Base-by-base conservation (phyloP, 2,797 vertebrate species). In the Microctenopoma steveboyesi region DNA sequence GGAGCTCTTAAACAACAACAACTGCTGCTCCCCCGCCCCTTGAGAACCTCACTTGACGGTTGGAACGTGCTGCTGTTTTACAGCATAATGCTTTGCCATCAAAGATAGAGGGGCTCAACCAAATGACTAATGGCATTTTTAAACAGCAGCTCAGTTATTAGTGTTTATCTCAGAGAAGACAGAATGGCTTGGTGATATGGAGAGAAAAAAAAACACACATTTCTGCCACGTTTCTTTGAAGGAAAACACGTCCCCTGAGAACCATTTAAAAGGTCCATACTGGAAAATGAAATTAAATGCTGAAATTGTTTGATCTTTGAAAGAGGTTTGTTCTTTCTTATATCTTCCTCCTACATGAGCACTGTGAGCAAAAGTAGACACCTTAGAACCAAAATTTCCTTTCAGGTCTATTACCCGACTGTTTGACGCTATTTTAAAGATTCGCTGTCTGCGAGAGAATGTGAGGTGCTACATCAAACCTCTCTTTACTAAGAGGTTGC, bases 1-100 rank as follows among this genome's bases (percentile, higher is more conserved):
- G 79, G 79, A 84, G 79, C 86, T 90, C 76, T 82, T 86, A 81
- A 88, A 87, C 79, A 88, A 81, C 74, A 87, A 86, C 87, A 81
- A 80, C 79, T 86, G 72, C 76, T 74, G 40, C 72, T 70, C 66
- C 52, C 45, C 54, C 66, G 22, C 58, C 68, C 85, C 79, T 76
- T 64, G 85, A 88, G 90, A 87, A 74, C 60, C 42, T 15, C 28
- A 48, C 69, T 69, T 10, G 53, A 63, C 66, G 62, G 76, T 78
- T 68, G 53, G 72, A 88, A 81, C 81, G 70, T 40, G 54, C 72
- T 69, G 83, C 76, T 79, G 76, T 81, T 88, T 86, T 72, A 83
- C 85, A 81, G 69, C 76, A 78, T 85, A 76, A 85, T 88, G 74
- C 55, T 69, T 72, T 69, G 67, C 62, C 53, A 80, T 86, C 84